Evolutionary conservation across 2,113 vertebrate species (phyloP), one percentile per base, ranked within the genome.

Genomic region (Galeopterus variegatus): DNA sequence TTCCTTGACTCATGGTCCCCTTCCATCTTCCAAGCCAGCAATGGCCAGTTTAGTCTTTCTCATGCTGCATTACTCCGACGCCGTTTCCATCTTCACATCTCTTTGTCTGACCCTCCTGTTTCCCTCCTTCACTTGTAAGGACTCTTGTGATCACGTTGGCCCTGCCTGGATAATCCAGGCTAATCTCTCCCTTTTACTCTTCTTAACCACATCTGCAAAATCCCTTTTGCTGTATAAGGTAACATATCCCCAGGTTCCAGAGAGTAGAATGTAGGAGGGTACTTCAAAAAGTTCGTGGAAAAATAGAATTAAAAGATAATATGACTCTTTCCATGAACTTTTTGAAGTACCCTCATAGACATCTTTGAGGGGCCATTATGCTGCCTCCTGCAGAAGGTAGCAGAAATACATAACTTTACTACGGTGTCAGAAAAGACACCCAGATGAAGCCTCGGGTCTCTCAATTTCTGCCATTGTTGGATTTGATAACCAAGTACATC

Each of bases 21-120:
- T 65, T 79, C 28, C 72, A 48, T 24, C 67, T 87, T 84, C 76
- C 83, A 70, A 96, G 75, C 56, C n/a, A 70, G 58, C 24, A 11
- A 31, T 13, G 45, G 24, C 54, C 6, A 0, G 69, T 5, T 0
- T 13, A 24, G 23, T 33, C 81, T 83, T 84, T 81, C 80, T 76
- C 50, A 10, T 28, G 45, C 48, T 48, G 50, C 18, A 0, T 33
- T 12, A 14, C 23, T 17, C 36, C 13, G 18, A 28, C 14, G 2
- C 56, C 1, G 15, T 24, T 18, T 75, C 48, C 14, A 0, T 33
- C 0, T 2, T 36, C 12, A 3, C 28, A 7, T n/a, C 23, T 70
- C 41, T 41, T 41, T 62, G n/a, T 52, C 72, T 67, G 62, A 19
- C 6, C 41, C 33, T 79, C 76, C 45, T 26, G 36, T 64, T 17